Evolutionary conservation across 37 sponge, comb jelly and placozoan genomes (phyloP), one percentile per base, ranked within the genome.

Genomic region (Agelas oroides): DNA sequence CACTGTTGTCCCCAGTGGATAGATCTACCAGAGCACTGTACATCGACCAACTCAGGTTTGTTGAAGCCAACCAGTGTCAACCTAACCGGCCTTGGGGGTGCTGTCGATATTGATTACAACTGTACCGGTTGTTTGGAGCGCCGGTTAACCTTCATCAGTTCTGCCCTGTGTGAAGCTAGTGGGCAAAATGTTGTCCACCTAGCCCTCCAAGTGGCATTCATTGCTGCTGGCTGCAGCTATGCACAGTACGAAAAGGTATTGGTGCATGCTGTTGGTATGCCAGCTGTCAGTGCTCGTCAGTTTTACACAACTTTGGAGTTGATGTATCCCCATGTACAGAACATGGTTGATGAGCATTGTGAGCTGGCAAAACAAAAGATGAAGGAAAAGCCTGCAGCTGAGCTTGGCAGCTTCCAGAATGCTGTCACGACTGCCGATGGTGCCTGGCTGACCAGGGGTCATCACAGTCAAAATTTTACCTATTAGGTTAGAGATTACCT

Each of bases 401-500:
- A 68, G 1, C 24, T 70, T 0, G 81, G 81, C 0, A 41, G 32
- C 1, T 84, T 65, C 65, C 16, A 74, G 27, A 61, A 54, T 28
- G 84, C 76, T n/a, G 67, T 84, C 1, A 84, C 75, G 15, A 19
- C 61, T 13, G 75, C 57, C 2, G 84, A 74, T 84, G 75, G 68
- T 20, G 27, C 40, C 21, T 83, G 74, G 73, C 84, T 73, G 0
- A 83, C 84, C 0, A 21, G 84, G 16, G 84, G 84, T 0, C 25
- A 71, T 14, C 59, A 57, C 57, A 62, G 46, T 14, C 74, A 83
- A 34, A 83, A 83, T 38, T 58, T 24, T 5, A 73, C n/a, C 60
- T 76, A 20, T 59, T 32, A 39, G 58, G 39, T 69, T 73, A 58
- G 58, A 32, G 62, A 83, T 32, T 83, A 83, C 37, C 1, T 76